A percentile compares a stretch with the other conserved stretches of the same genome.
These are phyloP conservation scores for Hippoglossus hippoglossus DNA, from an alignment of 2,797 vertebrate species.

Conservation along the genomic window DNA sequence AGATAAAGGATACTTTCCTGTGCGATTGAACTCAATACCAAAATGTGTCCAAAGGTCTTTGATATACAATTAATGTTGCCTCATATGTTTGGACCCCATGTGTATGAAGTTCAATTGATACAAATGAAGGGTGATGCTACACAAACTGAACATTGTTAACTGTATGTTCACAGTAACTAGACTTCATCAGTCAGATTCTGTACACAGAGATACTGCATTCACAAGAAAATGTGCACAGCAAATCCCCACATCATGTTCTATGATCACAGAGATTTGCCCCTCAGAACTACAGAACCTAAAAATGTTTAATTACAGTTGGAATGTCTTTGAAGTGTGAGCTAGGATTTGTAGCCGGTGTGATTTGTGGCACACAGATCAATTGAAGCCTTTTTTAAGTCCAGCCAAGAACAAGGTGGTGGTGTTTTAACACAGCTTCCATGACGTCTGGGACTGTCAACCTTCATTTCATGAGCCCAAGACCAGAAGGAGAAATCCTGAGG, in stretches of 20 bases:
- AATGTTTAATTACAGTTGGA: not conserved
- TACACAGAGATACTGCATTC: not conserved
- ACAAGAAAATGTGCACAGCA: not conserved
- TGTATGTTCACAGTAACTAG: not conserved
- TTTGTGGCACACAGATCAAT: not conserved
- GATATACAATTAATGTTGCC: not conserved
- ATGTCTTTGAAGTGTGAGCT: conserved; percentile 3
- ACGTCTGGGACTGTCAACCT: not conserved
- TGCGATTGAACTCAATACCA: not conserved
- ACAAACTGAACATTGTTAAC: too few species aligned
- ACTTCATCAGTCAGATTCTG: not conserved
- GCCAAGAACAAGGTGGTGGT: not conserved
- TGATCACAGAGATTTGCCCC: not conserved
- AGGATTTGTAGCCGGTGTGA: not conserved
- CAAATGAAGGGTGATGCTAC: not conserved
- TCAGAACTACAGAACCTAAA: not conserved
- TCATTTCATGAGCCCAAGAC: not conserved
- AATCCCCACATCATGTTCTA: not conserved
- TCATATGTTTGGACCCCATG: not conserved
- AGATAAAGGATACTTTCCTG: not conserved
- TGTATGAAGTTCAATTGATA: not conserved
- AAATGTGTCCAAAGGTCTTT: not conserved
- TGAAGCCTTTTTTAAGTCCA: not conserved
- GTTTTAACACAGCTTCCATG: not conserved
- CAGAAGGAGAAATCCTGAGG: not conserved